Evolutionary conservation across 2,888 invertebrate species (phyloP).

Genomic region (Chalcosyrphus nemorum): DNA sequence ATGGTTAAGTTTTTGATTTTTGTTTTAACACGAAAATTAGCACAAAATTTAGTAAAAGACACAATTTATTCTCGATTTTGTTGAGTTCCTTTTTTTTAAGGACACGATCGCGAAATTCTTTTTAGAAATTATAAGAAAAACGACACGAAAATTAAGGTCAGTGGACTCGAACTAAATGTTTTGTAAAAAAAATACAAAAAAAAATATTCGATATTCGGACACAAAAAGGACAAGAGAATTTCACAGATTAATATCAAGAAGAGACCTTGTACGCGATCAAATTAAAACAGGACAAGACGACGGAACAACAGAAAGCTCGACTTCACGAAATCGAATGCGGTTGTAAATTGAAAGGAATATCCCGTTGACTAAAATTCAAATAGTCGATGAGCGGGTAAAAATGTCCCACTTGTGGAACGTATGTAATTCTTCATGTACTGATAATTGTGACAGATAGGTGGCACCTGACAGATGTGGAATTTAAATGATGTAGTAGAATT

Average conservation of each 20-base stretch:
- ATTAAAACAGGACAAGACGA: constrained; percentile 50
- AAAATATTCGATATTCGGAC: too few relatives aligned
- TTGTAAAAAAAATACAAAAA: constrained; percentile 29
- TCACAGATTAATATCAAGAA: constrained; percentile 15
- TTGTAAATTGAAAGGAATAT: constrained; percentile 53
- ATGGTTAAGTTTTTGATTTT: too few relatives aligned
- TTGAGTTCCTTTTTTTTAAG: neutral
- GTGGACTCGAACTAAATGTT: neutral
- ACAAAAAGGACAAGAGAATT: constrained; percentile 13
- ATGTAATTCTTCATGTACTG: neutral
- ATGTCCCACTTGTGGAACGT: constrained; percentile 26
- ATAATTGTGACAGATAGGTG: neutral
- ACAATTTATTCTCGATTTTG: constrained; percentile 27
- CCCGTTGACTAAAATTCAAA: constrained; percentile 64
- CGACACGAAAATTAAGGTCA: too few relatives aligned
- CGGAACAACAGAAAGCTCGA: constrained; percentile 47
- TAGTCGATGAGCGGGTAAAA: constrained; percentile 35
- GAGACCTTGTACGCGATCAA: constrained; percentile 41
- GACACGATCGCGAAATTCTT: constrained; percentile 26
- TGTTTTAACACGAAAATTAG: constrained; percentile 69
- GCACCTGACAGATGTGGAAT: constrained; percentile 6
- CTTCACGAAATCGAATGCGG: constrained; percentile 43
- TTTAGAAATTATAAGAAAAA: constrained; percentile 1
- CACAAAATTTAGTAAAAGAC: constrained; percentile 15
- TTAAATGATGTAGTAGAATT: neutral